Base-by-base conservation (phyloP, 2,113 vertebrate genomes). In the Brevimyrus niger region DNA sequence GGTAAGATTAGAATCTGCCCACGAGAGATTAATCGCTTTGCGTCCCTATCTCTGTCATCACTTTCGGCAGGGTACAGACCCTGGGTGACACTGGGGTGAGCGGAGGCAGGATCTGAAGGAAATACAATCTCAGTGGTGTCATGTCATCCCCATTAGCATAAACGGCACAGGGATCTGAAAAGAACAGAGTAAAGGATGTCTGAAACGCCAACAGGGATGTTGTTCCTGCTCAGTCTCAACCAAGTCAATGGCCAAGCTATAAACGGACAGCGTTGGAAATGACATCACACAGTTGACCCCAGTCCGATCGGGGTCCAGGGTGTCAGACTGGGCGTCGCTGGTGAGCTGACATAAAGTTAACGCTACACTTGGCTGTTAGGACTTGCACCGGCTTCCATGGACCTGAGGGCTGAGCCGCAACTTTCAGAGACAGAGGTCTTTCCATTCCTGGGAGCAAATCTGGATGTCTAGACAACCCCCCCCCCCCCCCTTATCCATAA, bases 1-100 rank as follows among this genome's bases (percentile, higher is more conserved):
- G 82, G 89, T 65, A 89, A 89, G 89, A 87, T 87, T 69, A 73
- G 83, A 86, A 87, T 76, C 61, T 55, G 85, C 46, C 76, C 88
- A 58, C 15, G n/a, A 55, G 10, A 84, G 61, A 89, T 87, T 53
- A 86, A 87, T 87, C 35, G 27, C 35, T 69, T 44, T 44, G 48
- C 38, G 4, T 69, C 35, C 61, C 31, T 55, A 87, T 89, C 85
- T 89, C 58, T 89, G 84, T 87, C 44, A 44, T 80, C 21, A 38
- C 46, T 50, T 44, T 87, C 87, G 89, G 84, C 89, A 55, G 47
- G n/a, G 61, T 17, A 48, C 38, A 46, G 48, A 21, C 61, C 58
- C 83, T 47, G 55, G 47, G 47, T 13, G 38, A 85, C 50, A 65
- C 44, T 31, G 55, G 65, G 84, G 85, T 89, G 65, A 87, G 65